Base-by-base conservation (phyloP, 2,888 invertebrate genomes). In the Drosophila prolongata region DNA sequence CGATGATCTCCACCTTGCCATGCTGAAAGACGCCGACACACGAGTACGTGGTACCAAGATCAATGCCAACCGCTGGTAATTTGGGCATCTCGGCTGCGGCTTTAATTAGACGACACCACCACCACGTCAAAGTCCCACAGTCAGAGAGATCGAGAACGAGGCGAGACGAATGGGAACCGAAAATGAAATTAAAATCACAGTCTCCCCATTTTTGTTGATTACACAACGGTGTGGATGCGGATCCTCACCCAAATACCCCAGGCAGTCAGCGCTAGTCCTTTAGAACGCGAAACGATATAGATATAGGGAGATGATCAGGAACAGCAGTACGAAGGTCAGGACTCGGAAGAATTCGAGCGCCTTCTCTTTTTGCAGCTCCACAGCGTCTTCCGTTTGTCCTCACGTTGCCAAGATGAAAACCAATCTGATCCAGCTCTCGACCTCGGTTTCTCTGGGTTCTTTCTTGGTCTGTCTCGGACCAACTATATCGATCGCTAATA, bases 11-110 rank as follows among this genome's bases (percentile, higher is more conserved):
- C 81, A 96, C 96, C 92, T 96, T 96, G 77, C 96, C 95, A 93
- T 97, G 96, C 93, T 96, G 96, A 94, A 97, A 98, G 77, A 98
- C 97, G 78, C 97, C 97, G 75, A 98, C 97, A 91, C 97, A 97
- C 58, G 98, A 98, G 93, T 98, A 98, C 69, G 98, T 98, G 80
- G 98, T 98, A 80, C 98, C 98, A 93, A 98, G 94, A 94, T 98
- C 98, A 93, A 92, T 91, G 86, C 92, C 91, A 89, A 91, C 85
- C 37, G 92, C 91, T 78, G 91, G 90, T 87, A 89, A 79, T 76
- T 90, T 91, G 77, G 90, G 92, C 96, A 91, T 91, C 35, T 69
- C 77, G 55, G 78, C 76, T 74, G 74, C 55, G 73, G 79, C 87
- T 87, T 89, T 89, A 89, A 83, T 87, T 89, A 89, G 87, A 89